Conservation (phyloP, 2,797 vertebrate species). For the Centroberyx gerrardi region DNA sequence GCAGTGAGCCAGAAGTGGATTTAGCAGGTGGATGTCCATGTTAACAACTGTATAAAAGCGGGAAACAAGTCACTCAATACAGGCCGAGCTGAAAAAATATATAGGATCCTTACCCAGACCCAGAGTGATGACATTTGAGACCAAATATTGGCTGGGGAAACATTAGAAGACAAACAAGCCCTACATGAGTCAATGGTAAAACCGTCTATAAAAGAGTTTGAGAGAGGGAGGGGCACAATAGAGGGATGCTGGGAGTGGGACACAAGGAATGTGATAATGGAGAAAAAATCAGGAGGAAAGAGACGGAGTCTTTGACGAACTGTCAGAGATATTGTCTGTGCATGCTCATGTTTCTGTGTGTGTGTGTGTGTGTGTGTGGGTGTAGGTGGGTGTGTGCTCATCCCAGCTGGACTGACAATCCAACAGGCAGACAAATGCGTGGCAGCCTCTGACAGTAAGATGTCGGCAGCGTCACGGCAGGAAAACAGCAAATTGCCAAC, state of each 20-base stretch:
- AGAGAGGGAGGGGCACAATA: slow-evolving; percentile 9
- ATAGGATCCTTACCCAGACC: slow-evolving; percentile 30
- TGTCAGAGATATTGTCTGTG: slow-evolving; percentile 10
- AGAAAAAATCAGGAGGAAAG: neutral
- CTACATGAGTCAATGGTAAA: slow-evolving; percentile 41
- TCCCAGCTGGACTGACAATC: slow-evolving; percentile 41
- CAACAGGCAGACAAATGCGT: slow-evolving; percentile 67
- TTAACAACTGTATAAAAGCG: slow-evolving; percentile 62
- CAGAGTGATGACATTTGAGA: slow-evolving; percentile 42
- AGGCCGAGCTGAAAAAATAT: slow-evolving; percentile 24
- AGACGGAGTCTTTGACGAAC: slow-evolving; percentile 26
- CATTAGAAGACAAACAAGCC: slow-evolving; percentile 33
- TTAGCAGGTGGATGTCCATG: slow-evolving; percentile 67
- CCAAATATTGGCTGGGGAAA: slow-evolving; percentile 48
- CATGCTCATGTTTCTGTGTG: slow-evolving; percentile 1
- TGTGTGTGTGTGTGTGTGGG: neutral
- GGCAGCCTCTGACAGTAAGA: slow-evolving; percentile 73
- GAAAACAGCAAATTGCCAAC: slow-evolving; percentile 86
- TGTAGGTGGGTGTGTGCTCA: neutral
- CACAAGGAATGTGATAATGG: neutral
- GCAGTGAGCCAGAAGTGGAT: slow-evolving; percentile 68
- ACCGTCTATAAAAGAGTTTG: slow-evolving; percentile 19
- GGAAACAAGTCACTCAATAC: slow-evolving; percentile 41
- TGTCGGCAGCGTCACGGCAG: slow-evolving; percentile 74
- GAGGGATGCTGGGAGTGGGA: slow-evolving; percentile 17